Evolutionary conservation across 1,140 invertebrate genomes (phyloP), one percentile per base, ranked within the genome.

Genomic region (Gyrodactylus salaris): DNA sequence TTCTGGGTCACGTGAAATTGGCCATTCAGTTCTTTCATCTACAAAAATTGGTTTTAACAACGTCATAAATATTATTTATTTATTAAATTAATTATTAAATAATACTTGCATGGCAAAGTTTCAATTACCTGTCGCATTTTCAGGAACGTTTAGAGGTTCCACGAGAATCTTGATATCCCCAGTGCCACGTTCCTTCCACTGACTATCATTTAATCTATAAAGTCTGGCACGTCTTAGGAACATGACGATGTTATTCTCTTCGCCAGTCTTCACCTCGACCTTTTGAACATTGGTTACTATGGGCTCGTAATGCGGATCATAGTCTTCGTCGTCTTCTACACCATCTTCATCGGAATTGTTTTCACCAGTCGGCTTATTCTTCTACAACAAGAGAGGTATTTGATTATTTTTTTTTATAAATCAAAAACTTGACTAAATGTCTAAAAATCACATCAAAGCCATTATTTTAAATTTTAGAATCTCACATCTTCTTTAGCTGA

Each of bases 121-220:
- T n/a, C n/a, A n/a, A n/a, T n/a, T n/a, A 54, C n/a, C 34, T 54
- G 34, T 54, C n/a, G 34, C 7, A n/a, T 54, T 54, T n/a, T 54
- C 34, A n/a, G 34, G 34, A n/a, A 54, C 7, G n/a, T 7, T 54
- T 69, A n/a, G 20, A 20, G 20, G 20, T 23, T 20, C 23, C 2
- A n/a, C 20, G 20, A 69, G 23, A 34, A 75, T 73, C 54, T 75
- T 75, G 70, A 75, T 75, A 1, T 68, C 68, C 22, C 74, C 74
- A 75, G 68, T 54, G 26, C 74, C 74, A 20, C 74, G 26, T 54
- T 75, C 74, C 26, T 75, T 75, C 74, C 74, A 75, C 68, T 75
- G 72, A 1, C 27, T 70, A 1, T 73, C 68, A 23, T 26, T 68
- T 27, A 75, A 73, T 20, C 74, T 23, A 27, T 75, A 75, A 20